phyloP scores from a whole-genome alignment of 2,888 invertebrate genomes.

The Sminthurinus aureus region DNA sequence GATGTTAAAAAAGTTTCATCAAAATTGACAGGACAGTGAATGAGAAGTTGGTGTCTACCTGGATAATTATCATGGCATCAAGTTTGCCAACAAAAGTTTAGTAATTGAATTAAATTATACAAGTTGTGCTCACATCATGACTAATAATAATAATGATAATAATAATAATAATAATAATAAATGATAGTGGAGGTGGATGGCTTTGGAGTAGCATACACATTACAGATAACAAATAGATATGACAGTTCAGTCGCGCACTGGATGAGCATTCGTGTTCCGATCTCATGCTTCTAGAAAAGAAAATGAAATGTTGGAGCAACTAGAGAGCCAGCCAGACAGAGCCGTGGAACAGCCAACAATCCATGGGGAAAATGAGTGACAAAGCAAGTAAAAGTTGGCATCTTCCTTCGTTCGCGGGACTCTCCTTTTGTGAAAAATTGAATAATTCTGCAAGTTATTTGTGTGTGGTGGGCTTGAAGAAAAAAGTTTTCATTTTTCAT shows the following conservation, averaged over 20 bases:
- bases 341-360: neutral
- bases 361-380: neutral
- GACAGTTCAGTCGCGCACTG: neutral
- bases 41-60: neutral
- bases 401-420: neutral
- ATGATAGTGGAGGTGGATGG: no score
- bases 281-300: no score
- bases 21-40: neutral
- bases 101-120: conserved; percentile 13
- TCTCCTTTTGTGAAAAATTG: neutral
- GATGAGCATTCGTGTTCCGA: neutral
- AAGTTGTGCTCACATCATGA: no score
- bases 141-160: no score
- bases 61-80: neutral
- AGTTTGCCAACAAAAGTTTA: conserved; percentile 26
- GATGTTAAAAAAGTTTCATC: no score
- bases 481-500: conserved; percentile 23
- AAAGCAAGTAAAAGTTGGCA: neutral
- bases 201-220: no score
- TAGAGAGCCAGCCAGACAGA: no score
- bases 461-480: neutral
- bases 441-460: neutral
- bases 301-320: no score
- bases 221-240: no score
- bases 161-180: no score